Conservation (phyloP, 2,888 invertebrate species). For the Crocallis elinguaria region DNA sequence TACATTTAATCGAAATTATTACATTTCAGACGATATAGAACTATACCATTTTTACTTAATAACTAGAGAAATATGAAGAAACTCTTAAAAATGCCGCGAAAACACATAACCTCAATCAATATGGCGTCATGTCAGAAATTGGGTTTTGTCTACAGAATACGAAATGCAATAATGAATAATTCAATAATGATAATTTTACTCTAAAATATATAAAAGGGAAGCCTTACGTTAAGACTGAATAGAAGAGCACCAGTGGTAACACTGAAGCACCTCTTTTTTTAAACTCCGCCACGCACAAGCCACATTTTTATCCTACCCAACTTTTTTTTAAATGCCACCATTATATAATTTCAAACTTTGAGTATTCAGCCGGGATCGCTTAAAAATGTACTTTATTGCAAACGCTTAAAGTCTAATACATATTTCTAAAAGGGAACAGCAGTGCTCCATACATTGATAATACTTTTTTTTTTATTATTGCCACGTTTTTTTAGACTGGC, state of each 20-base stretch:
- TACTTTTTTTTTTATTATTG: slow-evolving; percentile 53
- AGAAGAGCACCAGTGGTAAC: slow-evolving; percentile 64
- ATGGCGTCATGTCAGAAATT: slow-evolving; percentile 22
- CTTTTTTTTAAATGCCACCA: slow-evolving; percentile 39
- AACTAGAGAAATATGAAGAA: slow-evolving; percentile 30
- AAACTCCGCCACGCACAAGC: slow-evolving; percentile 45
- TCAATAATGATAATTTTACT: slow-evolving; percentile 38
- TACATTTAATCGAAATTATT: slow-evolving; percentile 9
- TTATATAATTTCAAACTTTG: slow-evolving; percentile 23
- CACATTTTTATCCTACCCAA: slow-evolving; percentile 29
- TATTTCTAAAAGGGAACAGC: slow-evolving; percentile 41
- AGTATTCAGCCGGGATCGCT: slow-evolving; percentile 37
- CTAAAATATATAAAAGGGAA: slow-evolving; percentile 60
- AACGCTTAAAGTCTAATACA: slow-evolving; percentile 49
- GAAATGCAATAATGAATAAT: slow-evolving; percentile 33
- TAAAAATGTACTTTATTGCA: slow-evolving; percentile 63
- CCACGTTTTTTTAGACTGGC: slow-evolving; percentile 58
- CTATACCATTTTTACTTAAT: slow-evolving; percentile 30
- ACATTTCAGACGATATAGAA: slow-evolving; percentile 3
- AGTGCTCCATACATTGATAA: slow-evolving; percentile 34
- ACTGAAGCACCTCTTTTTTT: slow-evolving; percentile 65
- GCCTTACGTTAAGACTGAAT: slow-evolving; percentile 50
- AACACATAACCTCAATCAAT: slow-evolving; percentile 1
- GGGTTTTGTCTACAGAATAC: slow-evolving; percentile 35
- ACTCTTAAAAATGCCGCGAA: slow-evolving; percentile 2